These are phyloP conservation scores for Galleria mellonella DNA, from an alignment of 1,140 invertebrate species.

Conservation along the genomic window DNA sequence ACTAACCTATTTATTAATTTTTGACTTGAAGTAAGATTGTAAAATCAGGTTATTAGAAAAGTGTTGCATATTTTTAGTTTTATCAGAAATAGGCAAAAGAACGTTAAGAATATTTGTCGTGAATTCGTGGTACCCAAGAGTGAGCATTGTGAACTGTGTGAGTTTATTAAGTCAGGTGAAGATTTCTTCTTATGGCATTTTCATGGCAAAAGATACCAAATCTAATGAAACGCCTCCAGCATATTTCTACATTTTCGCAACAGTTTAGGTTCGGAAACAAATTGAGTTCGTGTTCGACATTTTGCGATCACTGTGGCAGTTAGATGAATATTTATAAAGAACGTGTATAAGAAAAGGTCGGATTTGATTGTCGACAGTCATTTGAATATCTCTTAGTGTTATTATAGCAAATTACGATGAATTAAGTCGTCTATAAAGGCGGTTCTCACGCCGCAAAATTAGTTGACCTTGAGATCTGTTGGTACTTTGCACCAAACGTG, in stretches of 20 bases:
- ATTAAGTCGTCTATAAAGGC: conserved; percentile 61
- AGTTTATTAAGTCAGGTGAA: conserved; percentile 11
- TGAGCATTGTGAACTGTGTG: no score
- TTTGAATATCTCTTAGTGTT: conserved; percentile 66
- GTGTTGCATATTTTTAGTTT: no score
- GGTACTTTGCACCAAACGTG: conserved; percentile 27
- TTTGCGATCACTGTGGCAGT: conserved; percentile 59
- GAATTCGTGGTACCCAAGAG: no score
- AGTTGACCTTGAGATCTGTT: conserved; percentile 53
- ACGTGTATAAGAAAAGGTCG: conserved; percentile 71
- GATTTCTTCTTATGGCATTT: conserved; percentile 19
- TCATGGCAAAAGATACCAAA: conserved; percentile 7
- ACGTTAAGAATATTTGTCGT: neutral
- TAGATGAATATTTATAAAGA: conserved; percentile 71
- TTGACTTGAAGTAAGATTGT: no score
- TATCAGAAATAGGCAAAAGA: no score
- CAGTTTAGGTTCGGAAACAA: conserved; percentile 46
- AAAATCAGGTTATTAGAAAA: no score
- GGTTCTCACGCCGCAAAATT: conserved; percentile 64
- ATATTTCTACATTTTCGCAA: conserved; percentile 57
- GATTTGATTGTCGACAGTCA: conserved; percentile 68
- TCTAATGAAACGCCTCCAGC: conserved; percentile 18
- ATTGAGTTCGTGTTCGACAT: conserved; percentile 69
- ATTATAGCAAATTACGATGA: conserved; percentile 69
- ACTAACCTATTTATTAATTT: no score